Percentiles rank a stretch among this genome's conserved stretches.
Evolutionary conservation across 1,140 invertebrate genomes (phyloP).

Genomic region (Anoplolepis gracilipes): DNA sequence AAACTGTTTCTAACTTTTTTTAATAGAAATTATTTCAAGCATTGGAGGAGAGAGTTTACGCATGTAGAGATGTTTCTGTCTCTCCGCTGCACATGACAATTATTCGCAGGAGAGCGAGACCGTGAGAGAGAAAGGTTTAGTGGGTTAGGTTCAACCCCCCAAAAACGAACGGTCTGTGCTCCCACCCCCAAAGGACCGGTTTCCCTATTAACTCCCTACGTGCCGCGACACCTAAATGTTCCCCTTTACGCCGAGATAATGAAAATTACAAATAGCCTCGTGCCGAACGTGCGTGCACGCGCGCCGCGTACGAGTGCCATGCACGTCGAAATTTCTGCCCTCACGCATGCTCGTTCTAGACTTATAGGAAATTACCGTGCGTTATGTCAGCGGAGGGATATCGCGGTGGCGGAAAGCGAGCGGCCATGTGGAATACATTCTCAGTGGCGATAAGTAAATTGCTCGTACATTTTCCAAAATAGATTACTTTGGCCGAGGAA

Average conservation of each 20-base stretch:
- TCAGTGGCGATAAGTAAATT: conserved; percentile 66
- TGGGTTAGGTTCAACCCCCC: conserved; percentile 33
- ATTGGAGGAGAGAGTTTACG: no score
- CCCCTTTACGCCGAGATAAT: conserved; percentile 84
- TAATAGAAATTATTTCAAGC: neutral
- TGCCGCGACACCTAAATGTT: conserved; percentile 83
- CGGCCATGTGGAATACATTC: conserved; percentile 65
- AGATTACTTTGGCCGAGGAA: neutral
- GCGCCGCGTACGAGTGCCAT: neutral
- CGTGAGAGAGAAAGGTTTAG: neutral
- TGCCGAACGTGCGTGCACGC: conserved; percentile 76
- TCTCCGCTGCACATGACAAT: neutral
- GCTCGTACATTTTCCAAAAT: conserved; percentile 42
- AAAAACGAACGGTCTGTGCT: conserved; percentile 64
- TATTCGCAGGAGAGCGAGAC: conserved; percentile 19
- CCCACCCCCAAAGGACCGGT: conserved; percentile 66
- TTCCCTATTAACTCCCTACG: conserved; percentile 85
- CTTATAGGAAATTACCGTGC: conserved; percentile 70
- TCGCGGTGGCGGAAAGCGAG: conserved; percentile 40
- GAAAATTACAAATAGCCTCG: conserved; percentile 86
- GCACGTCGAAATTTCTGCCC: conserved; percentile 60
- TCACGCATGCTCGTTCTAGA: conserved; percentile 43
- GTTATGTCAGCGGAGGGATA: conserved; percentile 44
- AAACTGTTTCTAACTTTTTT: neutral
- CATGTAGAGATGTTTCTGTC: neutral